A percentile compares a stretch with the other conserved stretches of the same genome.
These are phyloP conservation scores for Helicoverpa assulta DNA, from an alignment of 2,888 invertebrate genomes.

Conservation along the genomic window DNA sequence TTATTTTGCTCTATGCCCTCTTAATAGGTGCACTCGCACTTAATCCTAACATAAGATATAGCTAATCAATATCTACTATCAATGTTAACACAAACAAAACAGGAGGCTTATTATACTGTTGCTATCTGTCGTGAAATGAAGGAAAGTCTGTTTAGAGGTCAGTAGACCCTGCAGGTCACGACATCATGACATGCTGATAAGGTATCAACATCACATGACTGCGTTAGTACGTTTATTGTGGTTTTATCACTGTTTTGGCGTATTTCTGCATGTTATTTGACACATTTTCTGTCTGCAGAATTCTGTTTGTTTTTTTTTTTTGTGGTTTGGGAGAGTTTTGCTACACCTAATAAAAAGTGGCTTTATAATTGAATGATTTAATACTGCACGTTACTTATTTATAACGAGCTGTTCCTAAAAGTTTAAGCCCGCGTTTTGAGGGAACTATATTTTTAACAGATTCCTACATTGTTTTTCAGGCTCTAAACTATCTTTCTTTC, in stretches of 20 bases:
- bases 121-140: conserved; percentile 50
- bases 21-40: neutral
- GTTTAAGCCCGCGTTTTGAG: too few relatives aligned
- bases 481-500: too few relatives aligned
- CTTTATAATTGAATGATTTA: too few relatives aligned
- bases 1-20: too few relatives aligned
- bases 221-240: conserved; percentile 40
- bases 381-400: neutral
- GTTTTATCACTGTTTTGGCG: conserved; percentile 35
- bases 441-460: too few relatives aligned
- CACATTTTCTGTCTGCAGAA: neutral
- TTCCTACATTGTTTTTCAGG: too few relatives aligned
- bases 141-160: conserved; percentile 58
- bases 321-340: neutral
- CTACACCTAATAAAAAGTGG: too few relatives aligned
- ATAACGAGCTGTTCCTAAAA: too few relatives aligned
- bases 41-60: neutral
- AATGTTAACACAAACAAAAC: conserved; percentile 5
- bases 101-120: conserved; percentile 12
- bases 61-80: conserved; percentile 3
- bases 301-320: neutral
- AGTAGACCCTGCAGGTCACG: conserved; percentile 41
- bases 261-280: neutral
- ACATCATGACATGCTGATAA: conserved; percentile 50
- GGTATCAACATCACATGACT: conserved; percentile 52